Percentiles rank a stretch among this genome's conserved stretches.
Evolutionary conservation across 2,888 invertebrate species (phyloP).

Genomic region (Drosophila fulvimacula): DNA sequence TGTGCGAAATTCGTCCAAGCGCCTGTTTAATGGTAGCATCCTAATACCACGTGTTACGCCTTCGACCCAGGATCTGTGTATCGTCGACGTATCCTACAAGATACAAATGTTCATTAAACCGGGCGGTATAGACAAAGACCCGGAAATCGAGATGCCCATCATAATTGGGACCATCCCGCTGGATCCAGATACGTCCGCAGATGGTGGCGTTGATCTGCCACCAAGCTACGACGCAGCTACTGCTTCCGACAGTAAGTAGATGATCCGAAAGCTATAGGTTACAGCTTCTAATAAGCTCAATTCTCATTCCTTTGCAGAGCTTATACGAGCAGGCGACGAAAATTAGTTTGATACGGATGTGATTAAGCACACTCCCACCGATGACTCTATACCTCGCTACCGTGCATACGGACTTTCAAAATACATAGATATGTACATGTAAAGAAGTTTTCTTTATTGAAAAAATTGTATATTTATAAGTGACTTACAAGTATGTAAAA

Average conservation of each 20-base stretch:
- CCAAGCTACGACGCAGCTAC: conserved; percentile 75
- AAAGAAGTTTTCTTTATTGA: too few relatives aligned
- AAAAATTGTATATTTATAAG: too few relatives aligned
- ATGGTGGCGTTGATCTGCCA: conserved; percentile 56
- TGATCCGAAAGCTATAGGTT: too few relatives aligned
- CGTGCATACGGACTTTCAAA: too few relatives aligned
- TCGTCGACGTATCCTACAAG: conserved; percentile 56
- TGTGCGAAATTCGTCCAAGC: conserved; percentile 57
- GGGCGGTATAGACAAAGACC: conserved; percentile 44
- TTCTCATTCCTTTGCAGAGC: too few relatives aligned
- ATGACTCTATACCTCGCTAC: too few relatives aligned
- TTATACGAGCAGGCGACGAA: too few relatives aligned
- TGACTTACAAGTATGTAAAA: too few relatives aligned
- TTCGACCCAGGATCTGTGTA: conserved; percentile 46
- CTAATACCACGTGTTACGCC: conserved; percentile 68
- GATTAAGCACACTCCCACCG: too few relatives aligned
- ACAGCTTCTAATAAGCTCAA: too few relatives aligned
- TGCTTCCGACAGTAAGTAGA: conserved; percentile 63
- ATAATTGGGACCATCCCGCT: conserved; percentile 75
- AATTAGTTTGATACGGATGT: too few relatives aligned
- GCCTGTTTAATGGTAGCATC: conserved; percentile 52
- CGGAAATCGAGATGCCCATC: conserved; percentile 55
- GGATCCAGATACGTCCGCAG: conserved; percentile 52
- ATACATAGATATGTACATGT: too few relatives aligned
- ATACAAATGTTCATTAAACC: conserved; percentile 50